Evolutionary conservation across 2,113 vertebrate species (phyloP).

Genomic region (Otus sunia): DNA sequence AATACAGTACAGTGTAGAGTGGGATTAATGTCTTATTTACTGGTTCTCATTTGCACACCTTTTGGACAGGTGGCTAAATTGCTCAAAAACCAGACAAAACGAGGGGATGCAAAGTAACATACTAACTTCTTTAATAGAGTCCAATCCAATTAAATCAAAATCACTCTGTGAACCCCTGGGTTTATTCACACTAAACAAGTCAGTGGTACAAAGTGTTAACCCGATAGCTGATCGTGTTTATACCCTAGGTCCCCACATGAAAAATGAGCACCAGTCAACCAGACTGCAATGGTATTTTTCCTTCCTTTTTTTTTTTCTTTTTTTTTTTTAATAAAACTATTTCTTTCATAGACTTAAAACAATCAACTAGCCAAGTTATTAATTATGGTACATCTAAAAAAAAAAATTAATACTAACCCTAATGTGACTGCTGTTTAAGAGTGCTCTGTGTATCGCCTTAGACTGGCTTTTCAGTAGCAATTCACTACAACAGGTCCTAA

Average conservation of each 20-base stretch:
- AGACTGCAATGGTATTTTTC: slow-evolving; percentile 68
- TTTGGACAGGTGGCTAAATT: slow-evolving; percentile 54
- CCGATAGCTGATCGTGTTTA: slow-evolving; percentile 17
- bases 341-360: slow-evolving; percentile 80
- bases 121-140: slow-evolving; percentile 83
- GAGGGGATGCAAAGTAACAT: slow-evolving; percentile 68
- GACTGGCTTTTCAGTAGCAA: slow-evolving; percentile 81
- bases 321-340: slow-evolving; percentile 77
- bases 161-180: slow-evolving; percentile 66
- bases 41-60: slow-evolving; percentile 60
- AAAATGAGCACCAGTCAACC: slow-evolving; percentile 62
- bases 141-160: slow-evolving; percentile 74
- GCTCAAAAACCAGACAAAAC: slow-evolving; percentile 71
- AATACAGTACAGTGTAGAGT: background rate
- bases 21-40: background rate
- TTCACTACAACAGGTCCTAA: slow-evolving; percentile 83
- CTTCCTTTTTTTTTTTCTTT: background rate
- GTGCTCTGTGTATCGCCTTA: slow-evolving; percentile 76
- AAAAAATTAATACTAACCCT: slow-evolving; percentile 78
- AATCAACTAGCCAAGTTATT: slow-evolving; percentile 80
- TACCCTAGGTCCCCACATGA: slow-evolving; percentile 42
- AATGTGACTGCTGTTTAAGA: slow-evolving; percentile 82
- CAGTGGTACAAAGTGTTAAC: slow-evolving; percentile 51
- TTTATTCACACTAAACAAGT: slow-evolving; percentile 67
- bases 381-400: slow-evolving; percentile 81